phyloP scores from a whole-genome alignment of 2,797 vertebrate species.

The Hemibagrus guttatus region DNA sequence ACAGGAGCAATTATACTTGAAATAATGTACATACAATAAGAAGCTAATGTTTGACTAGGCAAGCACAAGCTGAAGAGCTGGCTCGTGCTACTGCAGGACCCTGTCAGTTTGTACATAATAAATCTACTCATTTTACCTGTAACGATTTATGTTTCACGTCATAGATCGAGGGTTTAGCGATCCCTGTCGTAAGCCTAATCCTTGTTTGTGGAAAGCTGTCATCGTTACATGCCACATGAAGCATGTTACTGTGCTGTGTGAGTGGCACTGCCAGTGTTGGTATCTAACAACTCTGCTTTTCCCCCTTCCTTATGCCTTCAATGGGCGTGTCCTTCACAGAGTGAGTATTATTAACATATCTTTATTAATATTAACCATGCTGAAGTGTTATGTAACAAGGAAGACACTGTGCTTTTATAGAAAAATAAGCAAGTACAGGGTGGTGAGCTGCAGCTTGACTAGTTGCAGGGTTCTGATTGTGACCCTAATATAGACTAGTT shows the following conservation, averaged over 20 bases:
- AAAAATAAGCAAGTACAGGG: background rate
- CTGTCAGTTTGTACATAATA: constrained; percentile 80
- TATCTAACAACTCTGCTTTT: constrained; percentile 81
- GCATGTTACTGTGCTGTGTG: constrained; percentile 68
- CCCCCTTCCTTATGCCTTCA: constrained; percentile 87
- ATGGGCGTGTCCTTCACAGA: constrained; percentile 81
- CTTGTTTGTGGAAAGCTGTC: constrained; percentile 35
- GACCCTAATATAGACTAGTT: background rate
- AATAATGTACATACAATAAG: constrained; percentile 59
- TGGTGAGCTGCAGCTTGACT: background rate
- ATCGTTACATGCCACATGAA: constrained; percentile 62
- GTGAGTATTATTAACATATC: constrained; percentile 82
- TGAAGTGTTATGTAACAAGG: background rate
- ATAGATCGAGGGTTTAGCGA: background rate
- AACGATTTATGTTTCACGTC: constrained; percentile 38
- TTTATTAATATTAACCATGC: background rate
- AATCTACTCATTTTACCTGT: constrained; percentile 59
- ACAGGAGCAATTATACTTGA: constrained; percentile 71
- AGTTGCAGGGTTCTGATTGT: background rate
- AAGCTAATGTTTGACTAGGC: constrained; percentile 54
- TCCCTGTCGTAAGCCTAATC: constrained; percentile 45
- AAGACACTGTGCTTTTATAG: background rate
- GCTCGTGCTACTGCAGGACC: constrained; percentile 37
- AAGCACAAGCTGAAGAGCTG: constrained; percentile 55
- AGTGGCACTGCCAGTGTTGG: constrained; percentile 61